phyloP scores from a whole-genome alignment of 2,113 vertebrate genomes.

The Nothobranchius kuhntae region DNA sequence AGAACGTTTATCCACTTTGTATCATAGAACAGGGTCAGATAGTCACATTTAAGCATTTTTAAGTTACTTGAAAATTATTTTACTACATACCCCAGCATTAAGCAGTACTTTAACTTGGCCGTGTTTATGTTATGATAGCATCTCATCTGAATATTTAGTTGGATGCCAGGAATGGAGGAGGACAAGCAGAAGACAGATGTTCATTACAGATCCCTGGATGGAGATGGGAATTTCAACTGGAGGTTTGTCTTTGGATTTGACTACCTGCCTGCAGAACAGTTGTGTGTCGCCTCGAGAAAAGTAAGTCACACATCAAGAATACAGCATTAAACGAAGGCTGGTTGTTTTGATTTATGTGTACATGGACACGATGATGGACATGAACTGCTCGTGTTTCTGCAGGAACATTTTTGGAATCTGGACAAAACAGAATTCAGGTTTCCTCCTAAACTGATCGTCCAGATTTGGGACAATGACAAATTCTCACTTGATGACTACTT shows the following conservation, averaged over 20 bases:
- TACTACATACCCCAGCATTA: too few species aligned
- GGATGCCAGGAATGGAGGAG: constrained; percentile 97
- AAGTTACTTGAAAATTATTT: too few species aligned
- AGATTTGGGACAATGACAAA: constrained; percentile 99
- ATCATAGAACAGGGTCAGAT: too few species aligned
- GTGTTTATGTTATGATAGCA: too few species aligned
- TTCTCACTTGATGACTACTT: constrained; percentile 98
- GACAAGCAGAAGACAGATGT: constrained; percentile 99
- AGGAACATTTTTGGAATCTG: constrained; percentile 98
- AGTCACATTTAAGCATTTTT: too few species aligned
- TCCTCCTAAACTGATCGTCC: constrained; percentile 90
- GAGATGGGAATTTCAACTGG: constrained; percentile 99
- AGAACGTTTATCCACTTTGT: too few species aligned
- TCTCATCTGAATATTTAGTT: constrained; percentile 76
- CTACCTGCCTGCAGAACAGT: constrained; percentile 93
- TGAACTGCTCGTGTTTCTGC: constrained; percentile 23
- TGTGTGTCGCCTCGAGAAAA: constrained; percentile 91
- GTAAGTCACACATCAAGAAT: constrained; percentile 57
- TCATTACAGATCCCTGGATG: constrained; percentile 95
- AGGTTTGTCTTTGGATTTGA: constrained; percentile 96
- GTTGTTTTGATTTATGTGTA: neutral
- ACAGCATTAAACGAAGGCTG: neutral
- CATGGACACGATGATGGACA: neutral
- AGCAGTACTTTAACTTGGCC: too few species aligned
- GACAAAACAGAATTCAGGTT: constrained; percentile 95